Evolutionary conservation across 2,888 invertebrate species (phyloP), one percentile per base, ranked within the genome.

Genomic region (Sycophila texana): DNA sequence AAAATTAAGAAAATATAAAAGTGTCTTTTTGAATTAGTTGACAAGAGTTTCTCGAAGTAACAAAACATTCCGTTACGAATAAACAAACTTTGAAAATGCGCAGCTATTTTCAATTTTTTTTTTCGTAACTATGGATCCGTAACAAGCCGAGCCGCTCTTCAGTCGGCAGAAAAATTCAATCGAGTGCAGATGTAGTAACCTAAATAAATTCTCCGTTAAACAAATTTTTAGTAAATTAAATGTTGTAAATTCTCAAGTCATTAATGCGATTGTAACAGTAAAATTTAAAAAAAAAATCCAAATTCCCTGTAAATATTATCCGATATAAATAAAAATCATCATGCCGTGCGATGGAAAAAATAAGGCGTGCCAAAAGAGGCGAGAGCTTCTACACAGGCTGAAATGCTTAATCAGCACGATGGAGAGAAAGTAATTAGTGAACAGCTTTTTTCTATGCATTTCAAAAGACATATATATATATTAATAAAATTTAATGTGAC

Each of bases 341-440:
- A 89, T 90, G 90, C 88, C 89, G 61, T 90, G 89, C 60, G 88
- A 89, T 74, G 89, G 89, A 49, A 89, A 87, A 76, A 90, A 89
- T 82, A 83, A 84, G 3, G 85, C 87, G 77, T 90, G 89, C 73
- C 85, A 89, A 12, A 84, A 87, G 22, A 83, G 90, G 49, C 85
- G 89, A 4, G 86, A 88, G 60, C 83, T 90, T 53, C 74, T 90
- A 16, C 80, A 87, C 1, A 87, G 88, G 76, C 81, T 90, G 22
- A 90, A 90, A 87, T 89, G 90, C 77, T 84, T 90, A 22, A 86
- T 89, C 74, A 86, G 84, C 18, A 87, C 89, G 5, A 89, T 90
- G 89, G 89, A 89, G 67, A 83, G 83, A 73, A 89, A 86, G 88
- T 89, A 84, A 85, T 83, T 72, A 16, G 49, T 16, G 60, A 55